Evolutionary conservation across 2,888 invertebrate species (phyloP), one percentile per base, ranked within the genome.

Genomic region (Punctoribates punctum): DNA sequence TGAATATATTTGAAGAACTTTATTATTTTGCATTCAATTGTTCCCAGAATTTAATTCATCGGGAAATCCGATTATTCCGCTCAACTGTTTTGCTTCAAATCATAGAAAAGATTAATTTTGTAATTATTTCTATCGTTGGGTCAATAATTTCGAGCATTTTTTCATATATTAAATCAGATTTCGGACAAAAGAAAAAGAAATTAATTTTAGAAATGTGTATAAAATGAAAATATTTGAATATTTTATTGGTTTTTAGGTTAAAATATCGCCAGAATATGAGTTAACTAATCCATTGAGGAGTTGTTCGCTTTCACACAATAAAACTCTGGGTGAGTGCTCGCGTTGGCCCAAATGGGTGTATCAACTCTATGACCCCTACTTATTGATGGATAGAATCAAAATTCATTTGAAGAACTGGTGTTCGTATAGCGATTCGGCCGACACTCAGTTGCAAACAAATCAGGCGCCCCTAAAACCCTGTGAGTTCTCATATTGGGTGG

Each of bases 331-430:
- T 9, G 2, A 23, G 6, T 70, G 70, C 20, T 42, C 70, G 20
- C 70, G 70, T 20, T 90, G 89, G 89, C 90, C 90, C 1, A 84
- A 85, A 1, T 89, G 89, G 86, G 87, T 90, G 0, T 89, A 89
- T 81, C 86, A 87, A 78, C 87, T 88, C 81, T 90, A 89, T 81
- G 88, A 89, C 81, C 82, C 85, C 79, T 3, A 78, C n/a, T 9
- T 51, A 34, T 29, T 78, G 57, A 78, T 78, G 77, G 42, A 72
- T 8, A 57, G 48, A 29, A 65, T 78, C n/a, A 74, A 75, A 48
- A 20, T 34, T 8, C 51, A 73, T 23, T 42, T 78, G 23, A 54
- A 73, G n/a, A 65, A 67, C 13, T 77, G 77, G 77, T 73, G 38
- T n/a, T 62, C 62, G 0, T 29, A n/a, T 60, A 38, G 81, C 82